phyloP scores from a whole-genome alignment of 2,797 vertebrate species.

The Carduelis carduelis region DNA sequence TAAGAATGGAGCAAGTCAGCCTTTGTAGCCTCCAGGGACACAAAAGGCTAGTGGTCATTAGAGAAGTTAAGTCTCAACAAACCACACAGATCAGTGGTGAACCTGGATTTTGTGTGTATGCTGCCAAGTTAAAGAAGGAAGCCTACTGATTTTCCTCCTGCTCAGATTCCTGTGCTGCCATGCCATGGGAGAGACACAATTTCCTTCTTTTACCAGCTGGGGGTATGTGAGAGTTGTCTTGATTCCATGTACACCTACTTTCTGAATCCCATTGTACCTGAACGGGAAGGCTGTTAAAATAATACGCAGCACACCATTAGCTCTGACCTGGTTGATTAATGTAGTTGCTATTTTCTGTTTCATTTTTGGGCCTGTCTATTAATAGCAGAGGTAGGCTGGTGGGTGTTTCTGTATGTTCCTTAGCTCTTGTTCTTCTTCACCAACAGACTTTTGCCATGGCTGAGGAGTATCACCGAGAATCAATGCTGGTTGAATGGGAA shows the following conservation, averaged over 20 bases:
- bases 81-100: fast-evolving
- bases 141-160: not conserved
- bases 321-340: not conserved
- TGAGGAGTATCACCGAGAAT: constrained; percentile 96
- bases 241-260: not conserved
- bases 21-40: not conserved
- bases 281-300: not conserved
- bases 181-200: not conserved
- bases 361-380: not conserved
- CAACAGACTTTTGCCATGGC: constrained; percentile 93
- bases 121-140: not conserved
- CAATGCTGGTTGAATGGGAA: constrained; percentile 99
- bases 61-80: not conserved
- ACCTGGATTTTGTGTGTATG: not conserved
- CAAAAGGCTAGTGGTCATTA: not conserved
- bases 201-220: not conserved
- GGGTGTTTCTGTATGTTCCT: not conserved
- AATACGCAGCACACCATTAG: not conserved
- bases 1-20: not conserved
- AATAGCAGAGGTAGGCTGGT: not conserved
- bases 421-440: not conserved
- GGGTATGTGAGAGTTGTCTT: not conserved
- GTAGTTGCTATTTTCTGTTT: not conserved
- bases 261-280: not conserved
- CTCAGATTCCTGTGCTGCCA: not conserved